Base-by-base conservation (phyloP, 1,140 invertebrate species). In the Drosophila melanica region DNA sequence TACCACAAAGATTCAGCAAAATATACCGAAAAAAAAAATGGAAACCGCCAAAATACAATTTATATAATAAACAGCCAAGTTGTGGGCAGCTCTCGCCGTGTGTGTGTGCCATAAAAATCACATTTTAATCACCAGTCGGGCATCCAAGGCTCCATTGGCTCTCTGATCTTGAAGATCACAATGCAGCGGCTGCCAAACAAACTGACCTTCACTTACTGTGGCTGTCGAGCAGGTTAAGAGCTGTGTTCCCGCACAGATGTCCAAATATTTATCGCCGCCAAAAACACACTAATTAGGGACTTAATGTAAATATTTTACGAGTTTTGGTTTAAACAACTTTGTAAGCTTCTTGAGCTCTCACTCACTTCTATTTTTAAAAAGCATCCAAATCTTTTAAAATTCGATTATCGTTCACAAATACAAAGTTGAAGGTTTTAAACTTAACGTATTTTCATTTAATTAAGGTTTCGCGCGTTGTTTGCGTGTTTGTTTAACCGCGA, bases 91-190 rank as follows among this genome's bases (percentile, higher is more conserved):
- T 57, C 51, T 62, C 59, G 51, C n/a, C n/a, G n/a, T n/a, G 33
- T 65, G 16, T 66, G 35, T 48, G 48, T 58, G 55, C 54, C 80
- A 85, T 77, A 77, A 80, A 85, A 76, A 84, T 74, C 81, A 47
- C 66, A 72, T 71, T 81, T 67, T 55, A 76, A 63, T 69, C 67
- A 48, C 54, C 60, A 51, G 54, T 45, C 23, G 44, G 66, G 68
- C 47, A 58, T 37, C 69, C 75, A 69, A 55, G 62, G 77, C 62
- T 65, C 45, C 27, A 7, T 27, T 7, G 5, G 27, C 27, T 27
- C 42, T 51, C 14, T 14, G 37, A 35, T 37, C 30, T 23, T 33
- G 57, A 45, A 55, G 70, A 75, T 65, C 47, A 37, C 42, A 41
- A 42, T 55, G 60, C 42, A 47, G 44, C 45, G 33, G 80, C 48